These are phyloP conservation scores for Sinosuthora webbiana DNA, from an alignment of 2,113 vertebrate genomes.

Conservation along the genomic window DNA sequence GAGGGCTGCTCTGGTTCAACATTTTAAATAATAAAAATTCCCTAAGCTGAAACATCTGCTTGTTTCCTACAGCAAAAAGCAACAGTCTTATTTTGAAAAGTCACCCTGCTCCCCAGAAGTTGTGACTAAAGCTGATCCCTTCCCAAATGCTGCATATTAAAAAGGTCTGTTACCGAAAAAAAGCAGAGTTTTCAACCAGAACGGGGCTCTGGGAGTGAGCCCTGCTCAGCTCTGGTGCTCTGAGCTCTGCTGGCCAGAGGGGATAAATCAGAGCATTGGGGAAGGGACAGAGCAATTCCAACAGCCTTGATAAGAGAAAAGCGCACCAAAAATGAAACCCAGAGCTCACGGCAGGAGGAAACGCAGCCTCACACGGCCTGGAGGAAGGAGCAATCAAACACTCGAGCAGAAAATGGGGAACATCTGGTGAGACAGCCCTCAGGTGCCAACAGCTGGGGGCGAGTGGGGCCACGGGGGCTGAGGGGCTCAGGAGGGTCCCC, in stretches of 20 bases:
- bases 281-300: not conserved
- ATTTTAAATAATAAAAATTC: not conserved
- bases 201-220: not conserved
- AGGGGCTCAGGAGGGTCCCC: not conserved
- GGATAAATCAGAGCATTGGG: not conserved
- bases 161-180: not conserved
- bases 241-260: not conserved
- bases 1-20: not conserved
- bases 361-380: rapidly evolving
- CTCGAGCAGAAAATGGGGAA: constrained; percentile 28
- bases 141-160: not conserved
- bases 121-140: not conserved
- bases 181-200: not conserved
- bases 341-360: not conserved
- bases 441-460: rapidly evolving
- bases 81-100: not conserved
- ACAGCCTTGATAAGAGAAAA: not conserved
- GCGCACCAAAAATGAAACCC: not conserved
- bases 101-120: not conserved
- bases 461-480: rapidly evolving
- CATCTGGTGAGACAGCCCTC: not conserved
- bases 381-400: not conserved
- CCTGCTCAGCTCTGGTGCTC: not conserved
- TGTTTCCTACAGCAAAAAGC: not conserved
- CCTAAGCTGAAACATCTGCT: not conserved